Percentiles rank a stretch among this genome's conserved stretches.
Conservation (phyloP, 2,113 vertebrate genomes). For the Antennarius striatus region DNA sequence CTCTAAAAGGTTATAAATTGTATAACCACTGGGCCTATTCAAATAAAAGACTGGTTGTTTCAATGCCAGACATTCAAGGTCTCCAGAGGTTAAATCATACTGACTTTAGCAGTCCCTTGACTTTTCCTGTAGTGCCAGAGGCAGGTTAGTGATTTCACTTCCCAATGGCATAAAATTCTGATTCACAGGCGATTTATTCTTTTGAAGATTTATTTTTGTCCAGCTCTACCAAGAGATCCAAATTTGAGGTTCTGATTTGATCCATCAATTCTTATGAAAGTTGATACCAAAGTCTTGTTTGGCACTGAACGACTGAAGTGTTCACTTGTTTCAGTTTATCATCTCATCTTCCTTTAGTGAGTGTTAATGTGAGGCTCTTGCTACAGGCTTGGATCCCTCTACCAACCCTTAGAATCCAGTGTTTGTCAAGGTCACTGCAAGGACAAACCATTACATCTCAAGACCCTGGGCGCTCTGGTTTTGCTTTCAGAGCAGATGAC, state of each 20-base stretch:
- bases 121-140: not conserved
- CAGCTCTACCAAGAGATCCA: not conserved
- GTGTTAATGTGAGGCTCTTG: conserved; percentile 5
- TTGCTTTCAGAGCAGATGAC: conserved; percentile 47
- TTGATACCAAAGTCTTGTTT: not conserved
- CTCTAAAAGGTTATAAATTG: conserved; percentile 21
- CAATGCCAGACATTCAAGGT: not conserved
- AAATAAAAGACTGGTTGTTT: conserved; percentile 4
- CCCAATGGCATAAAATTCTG: not conserved
- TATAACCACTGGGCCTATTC: not conserved
- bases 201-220: not conserved
- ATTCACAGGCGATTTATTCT: not conserved
- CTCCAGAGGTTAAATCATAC: not conserved
- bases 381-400: conserved; percentile 19
- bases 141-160: not conserved
- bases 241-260: not conserved
- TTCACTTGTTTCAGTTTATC: conserved; percentile 1
- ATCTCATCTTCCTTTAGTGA: conserved; percentile 44
- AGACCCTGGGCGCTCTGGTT: conserved; percentile 30
- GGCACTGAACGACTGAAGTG: not conserved
- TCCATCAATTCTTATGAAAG: not conserved
- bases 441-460: conserved; percentile 37
- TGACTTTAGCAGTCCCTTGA: not conserved
- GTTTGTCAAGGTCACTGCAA: conserved; percentile 55
- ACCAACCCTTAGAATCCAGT: conserved; percentile 38